Evolutionary conservation across 2,888 invertebrate genomes (phyloP).

Genomic region (Deroplatys truncata): DNA sequence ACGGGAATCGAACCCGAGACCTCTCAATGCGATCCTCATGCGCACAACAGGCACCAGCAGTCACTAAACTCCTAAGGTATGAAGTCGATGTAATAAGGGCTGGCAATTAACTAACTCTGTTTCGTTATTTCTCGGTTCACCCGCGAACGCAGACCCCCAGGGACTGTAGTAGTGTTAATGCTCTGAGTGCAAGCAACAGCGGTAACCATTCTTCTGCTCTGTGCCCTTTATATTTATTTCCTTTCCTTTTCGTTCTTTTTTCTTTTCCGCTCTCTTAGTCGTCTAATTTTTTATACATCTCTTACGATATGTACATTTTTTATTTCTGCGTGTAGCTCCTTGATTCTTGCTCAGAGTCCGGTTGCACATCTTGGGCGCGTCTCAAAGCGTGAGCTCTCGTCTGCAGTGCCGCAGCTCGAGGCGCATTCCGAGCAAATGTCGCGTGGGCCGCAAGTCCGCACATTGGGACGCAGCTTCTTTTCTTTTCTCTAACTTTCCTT

Average conservation of each 20-base stretch:
- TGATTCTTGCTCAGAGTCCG: neutral
- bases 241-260: neutral
- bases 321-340: constrained; percentile 2
- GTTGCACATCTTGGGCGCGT: neutral
- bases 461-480: neutral
- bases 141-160: too few species aligned
- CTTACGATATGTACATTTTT: constrained; percentile 1
- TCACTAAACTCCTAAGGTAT: too few species aligned
- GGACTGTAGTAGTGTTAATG: neutral
- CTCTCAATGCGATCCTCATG: too few species aligned
- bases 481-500: constrained; percentile 13
- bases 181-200: neutral
- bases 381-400: neutral
- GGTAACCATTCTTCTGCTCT: neutral
- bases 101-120: too few species aligned
- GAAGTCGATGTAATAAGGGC: too few species aligned
- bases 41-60: too few species aligned
- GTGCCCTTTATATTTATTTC: neutral
- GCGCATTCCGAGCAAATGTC: neutral
- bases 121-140: too few species aligned
- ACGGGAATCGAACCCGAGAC: too few species aligned
- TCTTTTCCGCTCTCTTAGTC: neutral
- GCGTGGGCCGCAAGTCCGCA: neutral
- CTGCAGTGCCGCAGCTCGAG: neutral
- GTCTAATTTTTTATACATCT: constrained; percentile 13